Evolutionary conservation across 1,140 invertebrate species (phyloP), one percentile per base, ranked within the genome.

Genomic region (Galendromus occidentalis): DNA sequence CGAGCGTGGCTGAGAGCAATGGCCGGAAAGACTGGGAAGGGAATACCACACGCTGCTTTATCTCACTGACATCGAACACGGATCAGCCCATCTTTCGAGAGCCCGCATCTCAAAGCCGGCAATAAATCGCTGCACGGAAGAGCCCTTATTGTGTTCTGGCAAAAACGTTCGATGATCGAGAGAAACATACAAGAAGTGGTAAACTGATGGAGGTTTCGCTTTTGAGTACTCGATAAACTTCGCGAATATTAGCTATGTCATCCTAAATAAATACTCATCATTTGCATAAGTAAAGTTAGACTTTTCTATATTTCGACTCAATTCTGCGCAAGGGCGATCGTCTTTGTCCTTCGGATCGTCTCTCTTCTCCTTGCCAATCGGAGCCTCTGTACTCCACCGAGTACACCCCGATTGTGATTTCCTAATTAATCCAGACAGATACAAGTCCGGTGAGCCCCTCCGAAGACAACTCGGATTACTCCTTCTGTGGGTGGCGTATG

Each of bases 31-130:
- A 9, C 9, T 39, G 33, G 33, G 33, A 39, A 25, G 22, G 51
- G 28, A 59, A 59, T 22, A 25, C 33, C 14, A 59, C 51, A 25
- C 51, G 51, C 51, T 59, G 51, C 51, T 59, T 59, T 59, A 59
- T 59, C 51, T 59, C 51, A 59, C 51, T 33, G 51, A 59, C 51
- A 59, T 59, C 51, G 51, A 59, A 17, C 22, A 59, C 17, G 33
- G 14, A 1, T 59, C 51, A 59, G 33, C 51, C 51, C 51, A 33
- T 33, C 22, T 29, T 33, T 22, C 17, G 25, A 9, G 25, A 22
- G 25, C 22, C 25, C 5, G 14, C 25, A 59, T 29, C 51, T 59
- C 51, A 14, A n/a, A n/a, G n/a, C 25, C 51, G 33, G 51, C 22
- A 17, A 14, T 14, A 59, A 59, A n/a, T 33, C 51, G 33, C 25